These are phyloP conservation scores for Xenopus laevis DNA, from an alignment of 2,113 vertebrate species.

Conservation along the genomic window DNA sequence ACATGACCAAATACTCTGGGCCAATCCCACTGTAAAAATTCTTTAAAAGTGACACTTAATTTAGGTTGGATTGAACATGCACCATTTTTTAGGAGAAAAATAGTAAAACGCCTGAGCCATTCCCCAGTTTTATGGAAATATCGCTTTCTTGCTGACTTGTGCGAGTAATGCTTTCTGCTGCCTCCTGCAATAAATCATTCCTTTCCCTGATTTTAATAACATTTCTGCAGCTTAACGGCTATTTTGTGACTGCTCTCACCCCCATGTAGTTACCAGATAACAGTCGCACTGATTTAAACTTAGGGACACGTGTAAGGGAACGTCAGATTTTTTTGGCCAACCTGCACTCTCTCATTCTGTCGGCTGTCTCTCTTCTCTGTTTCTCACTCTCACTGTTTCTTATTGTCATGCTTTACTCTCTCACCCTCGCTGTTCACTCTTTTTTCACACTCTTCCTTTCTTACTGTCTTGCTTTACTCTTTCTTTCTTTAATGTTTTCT, in stretches of 20 bases:
- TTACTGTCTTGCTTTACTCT: too few relatives aligned
- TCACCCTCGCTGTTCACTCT: too few relatives aligned
- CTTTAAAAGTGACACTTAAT: too few relatives aligned
- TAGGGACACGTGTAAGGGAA: neutral
- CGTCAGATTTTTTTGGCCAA: neutral
- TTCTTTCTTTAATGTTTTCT: too few relatives aligned
- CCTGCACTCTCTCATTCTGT: neutral
- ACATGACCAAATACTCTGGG: too few relatives aligned
- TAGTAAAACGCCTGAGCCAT: neutral
- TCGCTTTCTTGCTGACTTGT: neutral
- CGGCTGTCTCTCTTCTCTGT: too few relatives aligned
- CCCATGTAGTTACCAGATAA: neutral
- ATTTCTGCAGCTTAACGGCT: neutral
- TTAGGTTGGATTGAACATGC: too few relatives aligned
- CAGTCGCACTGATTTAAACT: neutral
- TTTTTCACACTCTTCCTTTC: too few relatives aligned
- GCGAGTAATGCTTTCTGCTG: neutral
- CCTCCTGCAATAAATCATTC: neutral
- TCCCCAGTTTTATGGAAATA: neutral
- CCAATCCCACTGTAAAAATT: too few relatives aligned
- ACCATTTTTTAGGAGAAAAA: too few relatives aligned
- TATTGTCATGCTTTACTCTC: too few relatives aligned
- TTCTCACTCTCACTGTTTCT: too few relatives aligned
- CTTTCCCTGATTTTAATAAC: neutral
- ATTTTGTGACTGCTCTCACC: neutral